These are phyloP conservation scores for Bergia sp. DNA, from an alignment of 92 coral and sea anemone species.

Conservation along the genomic window DNA sequence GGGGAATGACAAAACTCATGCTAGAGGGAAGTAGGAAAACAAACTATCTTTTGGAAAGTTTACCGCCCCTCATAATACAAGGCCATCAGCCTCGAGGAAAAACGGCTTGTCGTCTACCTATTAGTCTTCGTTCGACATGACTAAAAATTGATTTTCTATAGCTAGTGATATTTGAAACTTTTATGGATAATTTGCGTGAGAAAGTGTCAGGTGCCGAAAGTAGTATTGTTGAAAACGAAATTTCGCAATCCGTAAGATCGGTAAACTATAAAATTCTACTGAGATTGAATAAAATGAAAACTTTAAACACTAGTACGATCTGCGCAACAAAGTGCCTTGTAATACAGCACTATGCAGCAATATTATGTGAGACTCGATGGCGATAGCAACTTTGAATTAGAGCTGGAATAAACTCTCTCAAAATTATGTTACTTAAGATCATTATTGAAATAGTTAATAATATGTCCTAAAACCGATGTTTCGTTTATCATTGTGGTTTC, in stretches of 20 bases:
- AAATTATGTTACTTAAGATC: too few species aligned
- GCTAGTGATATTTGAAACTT: too few species aligned
- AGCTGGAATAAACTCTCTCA: neutral
- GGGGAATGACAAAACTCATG: neutral
- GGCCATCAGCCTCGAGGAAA: neutral
- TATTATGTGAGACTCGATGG: too few species aligned
- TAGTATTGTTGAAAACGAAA: neutral
- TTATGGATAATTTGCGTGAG: neutral
- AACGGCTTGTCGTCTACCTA: neutral
- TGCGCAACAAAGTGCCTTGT: neutral
- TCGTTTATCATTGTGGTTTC: neutral
- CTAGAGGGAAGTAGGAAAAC: neutral
- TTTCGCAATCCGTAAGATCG: neutral
- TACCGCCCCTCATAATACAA: too few species aligned
- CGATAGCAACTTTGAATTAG: too few species aligned
- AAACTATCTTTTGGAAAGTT: too few species aligned
- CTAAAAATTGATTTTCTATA: too few species aligned
- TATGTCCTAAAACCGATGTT: neutral
- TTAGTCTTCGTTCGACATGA: neutral
- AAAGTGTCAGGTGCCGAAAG: neutral
- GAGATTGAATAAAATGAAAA: too few species aligned
- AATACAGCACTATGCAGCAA: neutral
- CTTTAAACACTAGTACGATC: neutral
- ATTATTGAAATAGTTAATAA: too few species aligned
- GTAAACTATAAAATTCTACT: too few species aligned